A percentile compares a stretch with the other conserved stretches of the same genome.
These are phyloP conservation scores for Tapera naevia DNA, from an alignment of 2,797 vertebrate species.

Conservation along the genomic window DNA sequence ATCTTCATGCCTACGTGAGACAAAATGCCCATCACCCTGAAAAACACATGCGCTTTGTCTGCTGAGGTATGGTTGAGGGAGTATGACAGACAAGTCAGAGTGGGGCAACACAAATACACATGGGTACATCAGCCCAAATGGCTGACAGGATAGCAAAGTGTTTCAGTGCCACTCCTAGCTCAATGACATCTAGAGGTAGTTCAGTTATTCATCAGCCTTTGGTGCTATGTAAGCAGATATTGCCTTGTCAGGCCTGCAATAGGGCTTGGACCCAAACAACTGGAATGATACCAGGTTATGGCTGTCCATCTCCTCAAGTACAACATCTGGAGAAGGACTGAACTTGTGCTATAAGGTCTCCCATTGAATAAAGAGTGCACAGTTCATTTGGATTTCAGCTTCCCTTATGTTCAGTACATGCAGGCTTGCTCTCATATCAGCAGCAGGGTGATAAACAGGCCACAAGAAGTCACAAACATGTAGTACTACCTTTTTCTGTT, in stretches of 20 bases:
- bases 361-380: background rate
- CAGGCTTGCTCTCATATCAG: background rate
- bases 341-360: background rate
- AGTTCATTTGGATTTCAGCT: background rate
- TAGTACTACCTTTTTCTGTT: background rate
- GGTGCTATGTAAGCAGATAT: background rate
- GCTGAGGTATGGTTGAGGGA: background rate
- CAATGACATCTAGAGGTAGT: background rate
- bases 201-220: background rate
- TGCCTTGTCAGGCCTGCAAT: background rate
- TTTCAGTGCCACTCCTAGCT: background rate
- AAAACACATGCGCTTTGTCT: background rate
- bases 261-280: background rate
- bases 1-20: background rate
- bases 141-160: background rate
- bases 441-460: background rate
- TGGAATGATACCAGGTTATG: background rate
- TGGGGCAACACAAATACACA: background rate
- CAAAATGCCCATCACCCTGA: accelerated
- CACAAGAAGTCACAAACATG: background rate
- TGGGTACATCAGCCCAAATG: background rate
- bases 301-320: background rate
- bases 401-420: background rate
- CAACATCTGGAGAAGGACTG: background rate
- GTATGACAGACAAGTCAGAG: background rate